Conservation (phyloP, 1,140 invertebrate species). For the Micrasema minimum region DNA sequence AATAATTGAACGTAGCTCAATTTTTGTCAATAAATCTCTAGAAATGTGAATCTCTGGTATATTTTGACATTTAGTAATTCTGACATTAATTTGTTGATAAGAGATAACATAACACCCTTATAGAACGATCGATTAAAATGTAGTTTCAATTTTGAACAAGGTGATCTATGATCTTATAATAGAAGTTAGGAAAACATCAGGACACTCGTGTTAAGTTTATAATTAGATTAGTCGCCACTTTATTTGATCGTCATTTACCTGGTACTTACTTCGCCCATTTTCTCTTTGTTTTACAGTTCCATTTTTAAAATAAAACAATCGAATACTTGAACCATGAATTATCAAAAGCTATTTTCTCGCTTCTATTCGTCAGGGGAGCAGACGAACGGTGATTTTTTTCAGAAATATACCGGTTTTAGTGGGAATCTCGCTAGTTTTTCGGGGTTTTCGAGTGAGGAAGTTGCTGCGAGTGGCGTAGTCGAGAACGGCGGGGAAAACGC, state of each 20-base stretch:
- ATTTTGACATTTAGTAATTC: neutral
- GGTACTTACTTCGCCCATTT: slow-evolving; percentile 17
- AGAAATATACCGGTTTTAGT: slow-evolving; percentile 41
- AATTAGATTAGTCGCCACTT: slow-evolving; percentile 45
- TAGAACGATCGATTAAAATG: neutral
- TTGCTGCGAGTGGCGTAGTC: slow-evolving; percentile 5
- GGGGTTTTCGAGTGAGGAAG: slow-evolving; percentile 28
- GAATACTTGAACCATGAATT: slow-evolving; percentile 42
- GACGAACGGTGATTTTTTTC: slow-evolving; percentile 41
- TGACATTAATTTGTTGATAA: neutral
- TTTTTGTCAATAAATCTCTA: too few species aligned
- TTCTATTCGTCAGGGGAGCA: slow-evolving; percentile 44
- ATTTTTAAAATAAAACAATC: slow-evolving; percentile 23
- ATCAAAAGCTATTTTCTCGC: slow-evolving; percentile 50
- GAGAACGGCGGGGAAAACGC: slow-evolving; percentile 31
- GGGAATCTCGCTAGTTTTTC: slow-evolving; percentile 25
- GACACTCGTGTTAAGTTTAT: slow-evolving; percentile 29
- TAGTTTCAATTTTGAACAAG: neutral
- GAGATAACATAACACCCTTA: too few species aligned
- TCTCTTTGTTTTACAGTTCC: neutral
- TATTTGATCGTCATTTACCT: slow-evolving; percentile 23
- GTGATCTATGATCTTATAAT: slow-evolving; percentile 35
- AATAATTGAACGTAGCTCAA: too few species aligned
- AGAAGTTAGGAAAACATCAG: slow-evolving; percentile 18
- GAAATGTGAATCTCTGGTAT: neutral